A percentile compares a stretch with the other conserved stretches of the same genome.
Evolutionary conservation across 2,113 vertebrate species (phyloP).

Genomic region (Stegastes partitus): DNA sequence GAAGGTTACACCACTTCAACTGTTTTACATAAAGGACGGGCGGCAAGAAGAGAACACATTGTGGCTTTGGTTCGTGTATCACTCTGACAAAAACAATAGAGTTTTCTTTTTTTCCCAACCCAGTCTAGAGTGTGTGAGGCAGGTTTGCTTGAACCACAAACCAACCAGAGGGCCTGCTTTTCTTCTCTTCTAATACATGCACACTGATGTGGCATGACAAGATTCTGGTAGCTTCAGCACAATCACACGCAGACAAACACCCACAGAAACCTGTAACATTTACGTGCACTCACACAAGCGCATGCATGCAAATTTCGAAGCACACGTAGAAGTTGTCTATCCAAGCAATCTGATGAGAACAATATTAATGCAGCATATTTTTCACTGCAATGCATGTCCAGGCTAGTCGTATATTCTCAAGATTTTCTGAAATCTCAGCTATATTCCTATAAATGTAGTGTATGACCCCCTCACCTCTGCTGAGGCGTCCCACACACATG

Average conservation of each 20-base stretch:
- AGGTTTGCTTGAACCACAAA: slow-evolving; percentile 78
- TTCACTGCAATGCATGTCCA: not conserved
- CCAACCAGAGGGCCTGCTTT: slow-evolving; percentile 71
- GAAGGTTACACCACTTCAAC: slow-evolving; percentile 74
- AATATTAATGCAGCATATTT: not conserved
- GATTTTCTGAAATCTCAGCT: not conserved
- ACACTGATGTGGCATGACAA: slow-evolving; percentile 66
- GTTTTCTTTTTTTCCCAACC: slow-evolving; percentile 42
- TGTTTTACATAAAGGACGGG: slow-evolving; percentile 78
- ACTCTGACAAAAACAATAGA: slow-evolving; percentile 80
- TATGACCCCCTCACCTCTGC: slow-evolving; percentile 89
- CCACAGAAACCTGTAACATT: slow-evolving; percentile 38
- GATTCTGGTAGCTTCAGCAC: slow-evolving; percentile 65
- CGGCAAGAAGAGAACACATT: slow-evolving; percentile 56
- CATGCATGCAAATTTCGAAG: slow-evolving; percentile 11
- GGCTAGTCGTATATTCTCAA: not conserved
- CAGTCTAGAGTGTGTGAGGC: slow-evolving; percentile 51
- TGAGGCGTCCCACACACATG: slow-evolving; percentile 98
- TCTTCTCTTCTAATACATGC: slow-evolving; percentile 65
- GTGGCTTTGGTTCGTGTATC: slow-evolving; percentile 80
- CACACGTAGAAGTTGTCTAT: not conserved
- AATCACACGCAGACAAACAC: slow-evolving; percentile 48
- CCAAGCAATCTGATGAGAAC: not conserved
- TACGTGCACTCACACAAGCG: slow-evolving; percentile 7
- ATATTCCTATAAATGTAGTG: not conserved